Percentiles rank a stretch among this genome's conserved stretches.
These are phyloP conservation scores for Coccyzus lansbergi DNA, from an alignment of 2,797 vertebrate genomes.

Conservation along the genomic window DNA sequence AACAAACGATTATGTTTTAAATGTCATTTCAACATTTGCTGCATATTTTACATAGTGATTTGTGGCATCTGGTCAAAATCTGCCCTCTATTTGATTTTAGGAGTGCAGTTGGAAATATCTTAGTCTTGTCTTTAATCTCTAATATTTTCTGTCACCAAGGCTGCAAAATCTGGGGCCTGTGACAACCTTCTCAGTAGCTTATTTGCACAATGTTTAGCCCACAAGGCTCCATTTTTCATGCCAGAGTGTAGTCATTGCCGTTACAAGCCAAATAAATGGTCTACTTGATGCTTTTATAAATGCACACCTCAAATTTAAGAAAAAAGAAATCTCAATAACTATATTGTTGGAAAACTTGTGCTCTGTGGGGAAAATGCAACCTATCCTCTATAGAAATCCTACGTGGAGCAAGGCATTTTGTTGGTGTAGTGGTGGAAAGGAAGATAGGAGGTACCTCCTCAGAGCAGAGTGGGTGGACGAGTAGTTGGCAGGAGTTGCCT, in stretches of 20 bases:
- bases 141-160: neutral
- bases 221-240: constrained; percentile 23
- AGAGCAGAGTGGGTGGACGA: neutral
- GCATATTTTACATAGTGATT: constrained; percentile 9
- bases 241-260: neutral
- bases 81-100: neutral
- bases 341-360: neutral
- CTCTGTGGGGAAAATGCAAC: neutral
- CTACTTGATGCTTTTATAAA: constrained; percentile 33
- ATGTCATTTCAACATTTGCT: constrained; percentile 27
- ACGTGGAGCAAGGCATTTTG: neutral
- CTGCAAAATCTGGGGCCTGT: neutral
- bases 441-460: neutral
- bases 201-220: neutral
- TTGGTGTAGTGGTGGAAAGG: neutral
- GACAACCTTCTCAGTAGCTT: neutral
- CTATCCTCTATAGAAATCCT: neutral
- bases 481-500: neutral
- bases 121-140: constrained; percentile 31
- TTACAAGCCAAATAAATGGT: constrained; percentile 5
- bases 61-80: constrained; percentile 34
- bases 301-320: neutral
- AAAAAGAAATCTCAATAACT: neutral
- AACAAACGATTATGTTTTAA: constrained; percentile 45
- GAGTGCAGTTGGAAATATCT: constrained; percentile 16